phyloP scores from a whole-genome alignment of 2,888 invertebrate genomes.

The Ellobium chinense region DNA sequence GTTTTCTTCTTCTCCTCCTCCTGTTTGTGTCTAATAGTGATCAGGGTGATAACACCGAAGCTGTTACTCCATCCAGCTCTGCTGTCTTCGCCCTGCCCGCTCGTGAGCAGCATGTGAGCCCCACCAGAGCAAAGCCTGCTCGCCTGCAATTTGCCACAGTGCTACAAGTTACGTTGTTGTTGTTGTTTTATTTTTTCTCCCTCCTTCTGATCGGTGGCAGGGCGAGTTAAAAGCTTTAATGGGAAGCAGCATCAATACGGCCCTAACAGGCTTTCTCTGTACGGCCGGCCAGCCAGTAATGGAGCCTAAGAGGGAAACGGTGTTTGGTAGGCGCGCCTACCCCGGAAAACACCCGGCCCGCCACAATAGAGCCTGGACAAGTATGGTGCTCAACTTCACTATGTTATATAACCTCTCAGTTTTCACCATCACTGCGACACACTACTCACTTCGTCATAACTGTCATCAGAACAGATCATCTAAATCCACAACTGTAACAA shows the following conservation, averaged over 20 bases:
- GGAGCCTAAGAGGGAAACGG: slow-evolving; percentile 35
- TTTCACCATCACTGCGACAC: too few relatives aligned
- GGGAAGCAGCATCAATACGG: slow-evolving; percentile 38
- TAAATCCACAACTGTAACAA: too few relatives aligned
- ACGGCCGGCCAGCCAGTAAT: slow-evolving; percentile 32
- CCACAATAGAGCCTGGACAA: background rate
- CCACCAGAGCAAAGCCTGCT: too few relatives aligned
- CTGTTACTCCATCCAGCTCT: background rate
- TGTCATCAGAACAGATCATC: too few relatives aligned
- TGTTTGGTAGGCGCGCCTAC: slow-evolving; percentile 26
- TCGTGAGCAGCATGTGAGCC: slow-evolving; percentile 6
- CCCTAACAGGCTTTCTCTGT: slow-evolving; percentile 45
- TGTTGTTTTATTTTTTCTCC: background rate
- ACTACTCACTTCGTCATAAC: too few relatives aligned
- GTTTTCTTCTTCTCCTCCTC: background rate
- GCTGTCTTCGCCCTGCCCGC: background rate
- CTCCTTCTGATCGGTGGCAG: background rate
- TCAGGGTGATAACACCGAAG: background rate
- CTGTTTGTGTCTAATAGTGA: background rate
- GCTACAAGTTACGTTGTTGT: too few relatives aligned
- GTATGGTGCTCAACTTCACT: background rate
- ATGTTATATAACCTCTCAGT: background rate
- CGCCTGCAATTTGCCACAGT: too few relatives aligned
- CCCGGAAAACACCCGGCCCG: slow-evolving; percentile 7
- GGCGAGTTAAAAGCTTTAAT: slow-evolving; percentile 39